These are phyloP conservation scores for Euwallacea similis DNA, from an alignment of 1,140 invertebrate genomes.

Conservation along the genomic window DNA sequence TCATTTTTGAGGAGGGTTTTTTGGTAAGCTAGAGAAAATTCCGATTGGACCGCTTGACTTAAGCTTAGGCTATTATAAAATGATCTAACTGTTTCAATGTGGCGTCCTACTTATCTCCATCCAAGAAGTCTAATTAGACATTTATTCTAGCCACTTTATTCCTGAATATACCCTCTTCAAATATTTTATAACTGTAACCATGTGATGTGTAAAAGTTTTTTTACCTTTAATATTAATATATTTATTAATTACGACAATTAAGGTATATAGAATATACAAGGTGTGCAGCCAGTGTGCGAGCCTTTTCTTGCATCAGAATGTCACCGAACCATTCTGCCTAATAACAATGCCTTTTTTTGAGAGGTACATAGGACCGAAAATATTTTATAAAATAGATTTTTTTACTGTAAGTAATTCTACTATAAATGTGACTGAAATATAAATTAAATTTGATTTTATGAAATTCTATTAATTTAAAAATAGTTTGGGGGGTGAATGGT, in stretches of 20 bases:
- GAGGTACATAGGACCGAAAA: background rate
- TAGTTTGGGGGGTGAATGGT: too few relatives aligned
- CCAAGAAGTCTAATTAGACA: background rate
- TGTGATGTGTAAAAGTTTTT: conserved; percentile 16
- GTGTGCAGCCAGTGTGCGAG: too few relatives aligned
- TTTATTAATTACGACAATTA: background rate
- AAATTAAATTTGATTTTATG: background rate
- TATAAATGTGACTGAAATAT: conserved; percentile 10
- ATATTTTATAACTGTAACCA: background rate
- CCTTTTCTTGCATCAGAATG: background rate
- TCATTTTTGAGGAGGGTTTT: background rate
- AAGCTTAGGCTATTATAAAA: background rate
- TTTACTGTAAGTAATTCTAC: conserved; percentile 3
- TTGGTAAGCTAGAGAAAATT: background rate
- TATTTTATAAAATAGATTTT: conserved; percentile 16
- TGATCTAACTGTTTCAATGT: background rate
- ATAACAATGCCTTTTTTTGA: conserved; percentile 10
- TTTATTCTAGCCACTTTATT: background rate
- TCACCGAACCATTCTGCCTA: background rate
- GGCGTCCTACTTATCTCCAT: background rate
- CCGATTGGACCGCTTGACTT: background rate
- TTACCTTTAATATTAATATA: background rate
- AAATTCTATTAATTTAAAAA: too few relatives aligned
- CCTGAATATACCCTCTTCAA: too few relatives aligned
- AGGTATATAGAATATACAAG: background rate